Evolutionary conservation across 2,113 vertebrate species (phyloP).

Genomic region (Hemiprocne comata): DNA sequence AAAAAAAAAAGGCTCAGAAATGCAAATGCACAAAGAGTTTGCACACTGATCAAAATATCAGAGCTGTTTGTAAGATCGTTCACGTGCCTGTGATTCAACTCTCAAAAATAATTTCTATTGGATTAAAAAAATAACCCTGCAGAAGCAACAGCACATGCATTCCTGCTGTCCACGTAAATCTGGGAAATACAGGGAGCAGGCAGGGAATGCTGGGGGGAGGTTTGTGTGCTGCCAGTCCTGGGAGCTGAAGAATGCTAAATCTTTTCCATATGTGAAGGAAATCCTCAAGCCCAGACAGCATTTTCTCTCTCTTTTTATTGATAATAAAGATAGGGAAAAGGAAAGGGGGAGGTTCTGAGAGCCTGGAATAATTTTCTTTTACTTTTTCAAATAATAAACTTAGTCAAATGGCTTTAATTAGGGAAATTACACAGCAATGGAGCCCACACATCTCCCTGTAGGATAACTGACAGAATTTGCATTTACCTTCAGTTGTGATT

Average conservation of each 20-base stretch:
- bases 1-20: not conserved
- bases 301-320: conserved; percentile 63
- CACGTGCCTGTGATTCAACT: not conserved
- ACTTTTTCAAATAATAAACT: not conserved
- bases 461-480: not conserved
- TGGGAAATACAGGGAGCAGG: conserved; percentile 13
- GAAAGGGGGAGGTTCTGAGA: not conserved
- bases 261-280: conserved; percentile 72
- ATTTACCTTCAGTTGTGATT: not conserved
- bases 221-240: conserved; percentile 10
- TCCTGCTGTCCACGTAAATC: not conserved
- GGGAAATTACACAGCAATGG: not conserved
- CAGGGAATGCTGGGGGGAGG: conserved; percentile 19
- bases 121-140: not conserved
- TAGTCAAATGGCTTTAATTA: conserved; percentile 11
- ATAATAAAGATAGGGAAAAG: conserved; percentile 49
- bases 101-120: not conserved
- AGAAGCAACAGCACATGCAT: not conserved
- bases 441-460: not conserved
- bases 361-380: not conserved
- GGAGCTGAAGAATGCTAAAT: conserved; percentile 52
- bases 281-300: conserved; percentile 54
- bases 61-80: not conserved
- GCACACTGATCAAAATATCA: not conserved
- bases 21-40: not conserved